Conservation (phyloP, 2,888 invertebrate genomes). For the Trissoscelio sp. region DNA sequence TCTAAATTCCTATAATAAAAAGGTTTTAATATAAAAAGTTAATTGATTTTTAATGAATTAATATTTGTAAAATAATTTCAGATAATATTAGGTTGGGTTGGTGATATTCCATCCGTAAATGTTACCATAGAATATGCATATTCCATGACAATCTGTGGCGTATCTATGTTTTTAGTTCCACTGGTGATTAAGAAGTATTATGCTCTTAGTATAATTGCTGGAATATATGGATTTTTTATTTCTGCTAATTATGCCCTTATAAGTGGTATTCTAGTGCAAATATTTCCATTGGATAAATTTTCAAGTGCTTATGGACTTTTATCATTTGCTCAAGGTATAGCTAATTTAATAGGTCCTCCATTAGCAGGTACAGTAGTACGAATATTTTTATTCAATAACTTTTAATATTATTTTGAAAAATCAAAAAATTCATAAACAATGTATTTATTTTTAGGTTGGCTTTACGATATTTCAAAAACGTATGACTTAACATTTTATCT, state of each 20-base stretch:
- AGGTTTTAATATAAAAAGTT: no score
- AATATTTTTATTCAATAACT: background rate
- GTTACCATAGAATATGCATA: constrained; percentile 91
- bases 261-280: constrained; percentile 94
- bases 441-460: constrained; percentile 87
- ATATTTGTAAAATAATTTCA: no score
- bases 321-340: constrained; percentile 94
- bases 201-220: constrained; percentile 87
- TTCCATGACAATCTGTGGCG: constrained; percentile 90
- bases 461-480: constrained; percentile 90
- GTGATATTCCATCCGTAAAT: constrained; percentile 92
- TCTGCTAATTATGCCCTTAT: constrained; percentile 96
- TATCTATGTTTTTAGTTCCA: constrained; percentile 88
- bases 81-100: constrained; percentile 96
- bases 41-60: no score
- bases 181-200: constrained; percentile 85
- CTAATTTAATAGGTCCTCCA: constrained; percentile 95
- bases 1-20: no score
- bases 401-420: background rate
- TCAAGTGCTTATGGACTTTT: constrained; percentile 96
- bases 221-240: constrained; percentile 94
- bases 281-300: constrained; percentile 95
- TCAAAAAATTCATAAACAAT: background rate
- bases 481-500: constrained; percentile 92
- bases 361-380: constrained; percentile 88